Evolutionary conservation across 2,888 invertebrate genomes (phyloP).

Genomic region (Diabrotica balteata): DNA sequence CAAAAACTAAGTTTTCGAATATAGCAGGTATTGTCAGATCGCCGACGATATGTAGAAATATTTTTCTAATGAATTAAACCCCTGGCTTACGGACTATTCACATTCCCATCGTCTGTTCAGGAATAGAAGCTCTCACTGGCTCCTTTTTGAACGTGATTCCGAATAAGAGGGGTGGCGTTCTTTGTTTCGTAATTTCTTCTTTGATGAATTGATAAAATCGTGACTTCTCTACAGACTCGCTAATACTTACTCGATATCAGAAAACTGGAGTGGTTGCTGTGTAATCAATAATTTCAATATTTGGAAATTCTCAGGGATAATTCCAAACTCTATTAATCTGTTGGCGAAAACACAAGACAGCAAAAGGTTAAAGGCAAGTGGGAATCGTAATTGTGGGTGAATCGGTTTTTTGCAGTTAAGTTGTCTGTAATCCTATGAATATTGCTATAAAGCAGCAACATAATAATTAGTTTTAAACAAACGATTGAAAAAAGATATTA

Average conservation of each 20-base stretch:
- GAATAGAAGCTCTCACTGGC: conserved; percentile 18
- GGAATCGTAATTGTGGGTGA: too few species aligned
- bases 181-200: conserved; percentile 36
- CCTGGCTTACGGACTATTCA: conserved; percentile 11
- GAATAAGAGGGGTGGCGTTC: conserved; percentile 29
- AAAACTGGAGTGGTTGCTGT: conserved; percentile 5
- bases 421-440: too few species aligned
- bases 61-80: not conserved
- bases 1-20: too few species aligned
- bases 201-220: conserved; percentile 36
- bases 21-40: too few species aligned
- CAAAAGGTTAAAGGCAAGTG: too few species aligned
- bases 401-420: too few species aligned
- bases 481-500: too few species aligned
- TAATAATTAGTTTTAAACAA: too few species aligned
- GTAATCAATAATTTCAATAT: conserved; percentile 19
- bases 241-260: conserved; percentile 26
- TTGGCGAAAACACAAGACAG: too few species aligned
- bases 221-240: conserved; percentile 28
- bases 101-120: conserved; percentile 4
- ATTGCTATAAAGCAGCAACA: too few species aligned
- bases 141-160: conserved; percentile 30
- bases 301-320: not conserved
- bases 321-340: too few species aligned
- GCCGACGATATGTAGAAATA: not conserved